Conservation (phyloP, 2,888 invertebrate genomes). For the Teleogryllus oceanicus region DNA sequence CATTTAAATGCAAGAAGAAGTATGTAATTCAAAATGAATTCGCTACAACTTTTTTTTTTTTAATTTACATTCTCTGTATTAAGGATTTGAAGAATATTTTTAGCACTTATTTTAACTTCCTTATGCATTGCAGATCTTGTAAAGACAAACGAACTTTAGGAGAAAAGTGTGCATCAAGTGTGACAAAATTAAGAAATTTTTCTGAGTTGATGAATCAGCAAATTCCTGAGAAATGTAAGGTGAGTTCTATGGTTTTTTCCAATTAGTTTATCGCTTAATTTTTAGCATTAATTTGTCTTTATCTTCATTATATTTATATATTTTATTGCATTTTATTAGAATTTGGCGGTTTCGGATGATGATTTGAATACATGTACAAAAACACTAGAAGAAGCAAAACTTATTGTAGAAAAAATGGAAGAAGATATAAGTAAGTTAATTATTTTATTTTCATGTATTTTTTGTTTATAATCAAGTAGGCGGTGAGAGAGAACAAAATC, state of each 20-base stretch:
- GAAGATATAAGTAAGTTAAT: neutral
- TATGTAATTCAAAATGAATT: too few relatives aligned
- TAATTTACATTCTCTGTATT: too few relatives aligned
- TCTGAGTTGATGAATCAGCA: conserved; percentile 22
- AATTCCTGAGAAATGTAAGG: neutral
- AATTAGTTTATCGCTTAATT: neutral
- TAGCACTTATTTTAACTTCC: too few relatives aligned
- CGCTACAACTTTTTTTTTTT: too few relatives aligned
- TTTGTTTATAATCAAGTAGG: too few relatives aligned
- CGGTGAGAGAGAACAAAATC: too few relatives aligned
- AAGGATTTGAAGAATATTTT: too few relatives aligned
- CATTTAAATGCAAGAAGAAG: too few relatives aligned
- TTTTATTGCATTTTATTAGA: neutral
- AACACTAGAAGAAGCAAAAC: neutral
- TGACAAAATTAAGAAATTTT: conserved; percentile 29
- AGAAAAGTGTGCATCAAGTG: conserved; percentile 20
- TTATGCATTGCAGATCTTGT: conserved; percentile 28
- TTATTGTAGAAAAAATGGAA: neutral
- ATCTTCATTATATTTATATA: neutral
- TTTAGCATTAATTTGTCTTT: neutral
- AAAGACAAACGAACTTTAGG: conserved; percentile 30
- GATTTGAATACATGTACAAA: neutral
- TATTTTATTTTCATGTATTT: neutral
- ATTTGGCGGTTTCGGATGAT: neutral
- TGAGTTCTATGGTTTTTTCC: neutral